A percentile compares a stretch with the other conserved stretches of the same genome.
Evolutionary conservation across 2,888 invertebrate genomes (phyloP).

Genomic region (Troilus luridus): DNA sequence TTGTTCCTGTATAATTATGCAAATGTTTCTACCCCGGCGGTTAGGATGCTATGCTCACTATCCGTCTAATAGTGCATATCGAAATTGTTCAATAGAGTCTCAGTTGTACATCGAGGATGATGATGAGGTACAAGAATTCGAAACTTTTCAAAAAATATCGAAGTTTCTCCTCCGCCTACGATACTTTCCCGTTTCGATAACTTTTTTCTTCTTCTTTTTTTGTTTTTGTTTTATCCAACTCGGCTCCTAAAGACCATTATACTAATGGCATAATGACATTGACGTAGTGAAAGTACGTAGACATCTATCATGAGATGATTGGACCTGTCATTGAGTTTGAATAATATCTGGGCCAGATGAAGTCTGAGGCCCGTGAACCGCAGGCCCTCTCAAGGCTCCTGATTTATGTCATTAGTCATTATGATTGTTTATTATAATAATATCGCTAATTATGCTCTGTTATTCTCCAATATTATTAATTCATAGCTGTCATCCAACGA

Average conservation of each 20-base stretch:
- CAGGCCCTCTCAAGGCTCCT: background rate
- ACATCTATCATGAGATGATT: slow-evolving; percentile 7
- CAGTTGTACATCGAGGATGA: background rate
- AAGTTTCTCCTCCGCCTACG: background rate
- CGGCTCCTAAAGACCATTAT: slow-evolving; percentile 2
- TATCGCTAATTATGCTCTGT: background rate
- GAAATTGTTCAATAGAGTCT: background rate
- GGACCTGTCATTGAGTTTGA: background rate
- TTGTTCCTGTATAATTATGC: slow-evolving; percentile 27
- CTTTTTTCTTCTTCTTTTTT: background rate
- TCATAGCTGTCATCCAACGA: background rate
- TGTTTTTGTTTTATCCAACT: background rate
- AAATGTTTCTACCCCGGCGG: background rate
- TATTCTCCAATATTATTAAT: background rate
- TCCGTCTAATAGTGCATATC: background rate
- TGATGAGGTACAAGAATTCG: background rate
- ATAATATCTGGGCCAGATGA: background rate
- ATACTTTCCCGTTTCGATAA: slow-evolving; percentile 3
- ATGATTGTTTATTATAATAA: slow-evolving; percentile 26
- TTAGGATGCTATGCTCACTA: background rate
- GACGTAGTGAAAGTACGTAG: slow-evolving; percentile 5
- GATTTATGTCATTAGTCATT: background rate
- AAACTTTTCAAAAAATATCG: slow-evolving; percentile 11
- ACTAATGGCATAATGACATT: slow-evolving; percentile 37
- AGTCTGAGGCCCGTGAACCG: background rate